Evolutionary conservation across 2,888 invertebrate genomes (phyloP), one percentile per base, ranked within the genome.

Genomic region (Chaetogeoica ovagalla): DNA sequence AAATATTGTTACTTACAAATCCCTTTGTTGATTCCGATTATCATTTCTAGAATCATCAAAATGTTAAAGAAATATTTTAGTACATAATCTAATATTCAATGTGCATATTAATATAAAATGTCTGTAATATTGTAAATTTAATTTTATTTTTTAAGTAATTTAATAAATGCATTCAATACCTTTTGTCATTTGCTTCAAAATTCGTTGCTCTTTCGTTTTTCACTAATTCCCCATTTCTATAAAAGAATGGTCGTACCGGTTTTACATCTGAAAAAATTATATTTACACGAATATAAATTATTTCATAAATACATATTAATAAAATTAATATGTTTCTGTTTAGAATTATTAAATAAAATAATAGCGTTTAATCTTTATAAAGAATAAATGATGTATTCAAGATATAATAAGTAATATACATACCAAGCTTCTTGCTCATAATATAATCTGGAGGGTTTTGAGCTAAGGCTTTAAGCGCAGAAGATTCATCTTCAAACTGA

Each of bases 361-460:
- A 43, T 7, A 43, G 39, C 30, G 30, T 39, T 13, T 13, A 48
- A 48, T 13, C 11, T 48, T 43, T 60, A 43, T 15, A 72, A 59
- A 39, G 6, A 8, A 66, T 30, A 68, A 52, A 23, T 19, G 43
- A 5, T 60, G 23, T 21, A 43, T 59, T 21, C 9, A 60, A 52
- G n/a, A 43, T 48, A 73, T 4, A 30, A 48, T 30, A 65, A 52
- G 1, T 30, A 63, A 13, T 62, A 62, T 43, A 60, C 55, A 30
- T 8, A 77, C 77, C 77, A 70, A 79, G 77, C 19, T 79, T 79
- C 15, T 79, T 79, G 62, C 77, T 79, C 77, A 79, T 79, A 55
- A 79, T 79, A 79, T 79, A 79, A 71, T 79, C 77, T 39, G 77
- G 77, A 39, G 77, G 77, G 39, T 79, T 79, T 71, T 79, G 77